phyloP scores from a whole-genome alignment of 64 coral and sea anemone genomes.

The Stichodactyla mertensii region DNA sequence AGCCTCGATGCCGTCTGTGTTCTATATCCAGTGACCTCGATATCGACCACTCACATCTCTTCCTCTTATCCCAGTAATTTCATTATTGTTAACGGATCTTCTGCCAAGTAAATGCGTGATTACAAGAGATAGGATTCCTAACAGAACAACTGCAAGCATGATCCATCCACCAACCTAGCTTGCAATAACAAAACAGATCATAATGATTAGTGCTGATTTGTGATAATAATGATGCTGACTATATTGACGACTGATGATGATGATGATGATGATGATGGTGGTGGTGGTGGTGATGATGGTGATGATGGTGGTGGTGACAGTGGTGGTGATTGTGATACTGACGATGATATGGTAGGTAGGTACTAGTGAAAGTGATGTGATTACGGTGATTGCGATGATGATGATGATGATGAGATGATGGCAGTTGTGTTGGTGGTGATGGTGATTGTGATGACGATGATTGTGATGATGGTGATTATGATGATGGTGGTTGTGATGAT shows the following conservation, averaged over 20 bases:
- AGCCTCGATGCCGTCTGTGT: no score
- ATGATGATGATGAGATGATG: no score
- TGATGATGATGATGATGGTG: no score
- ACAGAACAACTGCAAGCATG: conserved; percentile 54
- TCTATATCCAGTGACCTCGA: neutral
- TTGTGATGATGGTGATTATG: no score
- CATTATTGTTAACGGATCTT: neutral
- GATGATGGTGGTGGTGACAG: no score
- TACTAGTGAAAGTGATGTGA: no score
- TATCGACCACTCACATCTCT: conserved; percentile 6
- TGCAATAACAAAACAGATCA: neutral
- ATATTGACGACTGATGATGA: neutral
- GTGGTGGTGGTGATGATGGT: no score
- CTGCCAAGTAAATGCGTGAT: conserved; percentile 34
- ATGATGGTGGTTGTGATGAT: neutral
- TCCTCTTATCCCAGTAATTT: neutral
- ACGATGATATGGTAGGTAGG: neutral
- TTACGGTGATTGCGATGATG: neutral
- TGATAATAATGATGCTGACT: neutral
- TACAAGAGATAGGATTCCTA: conserved; percentile 27
- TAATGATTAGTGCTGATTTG: no score
- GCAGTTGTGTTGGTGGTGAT: neutral
- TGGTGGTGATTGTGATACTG: no score
- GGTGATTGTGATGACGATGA: no score
- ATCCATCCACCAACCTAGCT: conserved; percentile 57